Evolutionary conservation across 2,113 vertebrate species (phyloP), one percentile per base, ranked within the genome.

Genomic region (Rhynchomys soricoides): DNA sequence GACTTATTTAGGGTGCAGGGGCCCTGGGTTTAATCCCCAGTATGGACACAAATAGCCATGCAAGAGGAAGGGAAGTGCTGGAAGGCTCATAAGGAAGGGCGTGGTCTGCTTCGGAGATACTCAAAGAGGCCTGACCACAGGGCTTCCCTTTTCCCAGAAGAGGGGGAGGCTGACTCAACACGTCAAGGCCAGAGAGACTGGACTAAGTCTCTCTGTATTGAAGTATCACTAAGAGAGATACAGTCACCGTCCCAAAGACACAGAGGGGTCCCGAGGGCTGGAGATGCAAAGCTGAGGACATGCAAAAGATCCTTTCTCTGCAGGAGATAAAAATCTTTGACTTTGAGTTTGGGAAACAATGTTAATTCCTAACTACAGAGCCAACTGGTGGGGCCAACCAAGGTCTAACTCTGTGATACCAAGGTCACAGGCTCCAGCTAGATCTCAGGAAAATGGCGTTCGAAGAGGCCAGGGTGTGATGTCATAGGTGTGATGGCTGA

Each of bases 101-200:
- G 95, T 91, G 95, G 95, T 19, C 70, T 71, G 29, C 45, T 43
- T 43, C 82, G 90, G 96, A 97, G 96, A 82, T 77, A 45, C 16
- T 37, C n/a, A 11, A 43, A 11, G 74, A 91, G 95, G 96, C 70
- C 96, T 68, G 93, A 92, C 79, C 94, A 57, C 34, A 86, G 87
- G 93, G 88, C 96, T 97, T 97, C 97, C 96, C 91, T 94, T 97
- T 97, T 97, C 97, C 93, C 64, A 37, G 86, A 86, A 94, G 59
- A 57, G 52, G 55, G 55, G 55, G 55, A 73, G 71, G 52, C 83
- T 66, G 82, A 48, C 37, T 8, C 71, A 2, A 31, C 0, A 37
- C 87, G 43, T 52, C 29, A 45, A 48, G 77, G 86, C 21, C 62
- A 4, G 64, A 68, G 64, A 17, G 48, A 29, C 48, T 0, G 7